Evolutionary conservation across 1,140 invertebrate species (phyloP).

Genomic region (Brachionus rotundiformis): DNA sequence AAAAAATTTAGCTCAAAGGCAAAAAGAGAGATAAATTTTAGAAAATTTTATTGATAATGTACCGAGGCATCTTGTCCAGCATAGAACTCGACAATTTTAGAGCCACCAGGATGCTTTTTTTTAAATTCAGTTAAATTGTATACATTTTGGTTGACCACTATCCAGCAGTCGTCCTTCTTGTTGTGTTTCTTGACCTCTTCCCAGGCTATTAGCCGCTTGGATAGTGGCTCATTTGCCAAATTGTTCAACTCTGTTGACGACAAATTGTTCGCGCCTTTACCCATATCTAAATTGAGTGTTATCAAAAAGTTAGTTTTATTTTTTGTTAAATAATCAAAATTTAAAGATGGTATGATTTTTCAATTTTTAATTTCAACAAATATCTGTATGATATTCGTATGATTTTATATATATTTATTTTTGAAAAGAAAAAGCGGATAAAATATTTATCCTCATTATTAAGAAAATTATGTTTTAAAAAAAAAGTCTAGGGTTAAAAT

Average conservation of each 20-base stretch:
- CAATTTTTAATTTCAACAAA: background rate
- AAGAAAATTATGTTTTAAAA: background rate
- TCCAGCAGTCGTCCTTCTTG: conserved; percentile 56
- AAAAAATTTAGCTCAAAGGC: background rate
- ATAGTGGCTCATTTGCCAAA: background rate
- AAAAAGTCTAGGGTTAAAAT: background rate
- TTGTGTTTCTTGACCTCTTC: conserved; percentile 58
- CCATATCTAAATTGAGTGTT: background rate
- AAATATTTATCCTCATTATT: background rate
- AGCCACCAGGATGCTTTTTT: conserved; percentile 62
- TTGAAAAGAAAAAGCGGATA: background rate
- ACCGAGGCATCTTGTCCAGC: conserved; percentile 62
- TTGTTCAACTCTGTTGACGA: background rate
- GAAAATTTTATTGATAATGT: background rate
- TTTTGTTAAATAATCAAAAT: conserved; percentile 8
- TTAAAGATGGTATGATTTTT: background rate
- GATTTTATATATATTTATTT: background rate
- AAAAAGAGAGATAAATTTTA: background rate
- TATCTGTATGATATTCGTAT: background rate
- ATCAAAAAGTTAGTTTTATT: conserved; percentile 8
- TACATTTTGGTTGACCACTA: conserved; percentile 59
- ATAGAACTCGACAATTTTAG: conserved; percentile 59
- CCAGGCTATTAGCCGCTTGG: conserved; percentile 52
- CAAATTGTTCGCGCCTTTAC: conserved; percentile 33
- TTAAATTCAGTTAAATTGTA: conserved; percentile 61